Evolutionary conservation across 2,888 invertebrate species (phyloP), one percentile per base, ranked within the genome.

Genomic region (Orchesella flavescens): DNA sequence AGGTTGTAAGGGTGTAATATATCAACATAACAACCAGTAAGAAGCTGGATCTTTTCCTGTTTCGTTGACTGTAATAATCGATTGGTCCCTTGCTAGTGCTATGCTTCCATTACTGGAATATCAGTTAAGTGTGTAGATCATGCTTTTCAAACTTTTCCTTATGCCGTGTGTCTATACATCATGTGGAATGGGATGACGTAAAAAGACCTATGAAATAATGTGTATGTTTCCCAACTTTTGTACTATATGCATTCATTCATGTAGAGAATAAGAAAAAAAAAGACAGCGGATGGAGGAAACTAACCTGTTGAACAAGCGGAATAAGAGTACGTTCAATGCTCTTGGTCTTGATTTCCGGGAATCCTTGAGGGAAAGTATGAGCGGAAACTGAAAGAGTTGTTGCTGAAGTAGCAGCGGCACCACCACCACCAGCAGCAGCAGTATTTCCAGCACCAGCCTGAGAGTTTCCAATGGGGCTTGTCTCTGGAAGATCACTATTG

Each of bases 281-380:
- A 53, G 34, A 34, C 34, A 74, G 66, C 17, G 57, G 43, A 76
- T 59, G 46, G 61, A 53, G 49, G 59, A 65, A 66, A 83, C 92
- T 92, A 94, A 97, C 97, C 96, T 97, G 97, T 91, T 96, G 96
- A 90, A 97, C 95, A 91, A 97, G 93, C 89, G 97, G 97, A 90
- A 97, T 94, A 89, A 97, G 93, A 89, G 96, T 96, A 92, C 95
- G 95, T 92, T 97, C 97, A 92, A 97, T 95, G 91, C 96, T 96
- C 93, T 95, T 95, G 89, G 96, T 97, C 92, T 95, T 95, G 91
- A 97, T 96, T 92, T 96, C 95, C 72, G 87, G 87, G 65, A 86
- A 83, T 83, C 76, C 83, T 71, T 72, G 72, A 72, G 83, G 72
- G 65, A 80, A 83, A 77, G 72, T 49, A 46, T 65, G 77, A 68